Evolutionary conservation across 2,797 vertebrate genomes (phyloP).

Genomic region (Gallirallus australis): DNA sequence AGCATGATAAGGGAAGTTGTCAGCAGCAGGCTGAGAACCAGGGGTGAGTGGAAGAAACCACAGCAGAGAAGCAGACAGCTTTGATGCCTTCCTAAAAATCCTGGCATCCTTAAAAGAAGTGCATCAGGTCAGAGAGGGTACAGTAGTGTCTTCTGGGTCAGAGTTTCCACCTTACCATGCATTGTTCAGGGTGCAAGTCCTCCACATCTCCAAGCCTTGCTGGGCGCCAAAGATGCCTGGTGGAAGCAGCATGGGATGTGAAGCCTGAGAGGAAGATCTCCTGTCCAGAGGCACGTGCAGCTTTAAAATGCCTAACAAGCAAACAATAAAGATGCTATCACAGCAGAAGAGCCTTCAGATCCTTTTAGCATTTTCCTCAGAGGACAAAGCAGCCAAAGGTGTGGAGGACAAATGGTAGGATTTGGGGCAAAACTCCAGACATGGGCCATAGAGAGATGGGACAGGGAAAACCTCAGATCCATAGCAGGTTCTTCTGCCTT

Average conservation of each 20-base stretch:
- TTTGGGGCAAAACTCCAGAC: not conserved
- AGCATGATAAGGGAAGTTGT: not conserved
- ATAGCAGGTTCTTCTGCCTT: not conserved
- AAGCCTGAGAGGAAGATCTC: not conserved
- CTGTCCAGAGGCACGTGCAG: not conserved
- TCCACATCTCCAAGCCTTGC: not conserved
- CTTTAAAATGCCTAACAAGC: not conserved
- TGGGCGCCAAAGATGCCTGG: not conserved
- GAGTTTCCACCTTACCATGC: not conserved
- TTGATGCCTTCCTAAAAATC: not conserved
- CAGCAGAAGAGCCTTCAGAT: not conserved
- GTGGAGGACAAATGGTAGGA: not conserved
- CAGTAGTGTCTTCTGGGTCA: not conserved
- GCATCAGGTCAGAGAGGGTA: not conserved
- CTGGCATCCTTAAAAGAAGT: not conserved
- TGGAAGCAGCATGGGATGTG: not conserved
- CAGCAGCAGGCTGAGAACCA: not conserved
- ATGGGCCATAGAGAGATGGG: fast-evolving
- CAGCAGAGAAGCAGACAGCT: not conserved
- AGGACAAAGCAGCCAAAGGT: not conserved
- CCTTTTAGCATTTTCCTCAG: not conserved
- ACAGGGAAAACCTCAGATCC: not conserved
- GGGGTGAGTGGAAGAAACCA: not conserved
- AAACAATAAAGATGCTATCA: not conserved
- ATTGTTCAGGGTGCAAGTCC: not conserved